Base-by-base conservation (phyloP, 2,888 invertebrate genomes). In the Latrodectus elegans region DNA sequence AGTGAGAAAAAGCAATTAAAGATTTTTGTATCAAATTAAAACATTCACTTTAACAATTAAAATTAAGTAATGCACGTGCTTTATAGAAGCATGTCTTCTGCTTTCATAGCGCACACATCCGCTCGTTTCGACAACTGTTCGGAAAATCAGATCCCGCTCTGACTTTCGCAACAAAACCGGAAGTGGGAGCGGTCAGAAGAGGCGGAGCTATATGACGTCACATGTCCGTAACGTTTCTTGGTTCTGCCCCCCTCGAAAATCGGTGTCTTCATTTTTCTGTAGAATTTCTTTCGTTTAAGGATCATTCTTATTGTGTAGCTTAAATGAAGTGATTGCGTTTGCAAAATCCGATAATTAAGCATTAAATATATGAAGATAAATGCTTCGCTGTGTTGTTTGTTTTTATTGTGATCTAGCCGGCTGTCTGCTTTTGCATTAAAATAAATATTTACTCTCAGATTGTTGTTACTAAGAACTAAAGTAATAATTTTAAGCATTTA, bases 131-230 rank as follows among this genome's bases (percentile, higher is more conserved):
- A 53, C 82, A 49, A 82, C 82, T 82, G 82, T 55, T 70, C 67
- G 55, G 60, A 55, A 22, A 67, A 68, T 75, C 74, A 49, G 68
- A 68, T 60, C 55, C 55, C 82, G 64, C 72, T 60, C 60, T 38
- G 75, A 55, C 68, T 81, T 82, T 82, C 70, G 75, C 72, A 60
- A 14, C 67, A 64, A 51, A 72, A 84, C 74, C 78, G 84, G 84
- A 84, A 84, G 73, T 84, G 26, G 84, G 77, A 52, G 84, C 64
- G 65, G 77, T 72, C n/a, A 53, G 65, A 73, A 73, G 64, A 26
- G 84, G 84, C 51, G 77, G 84, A 55, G 84, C 55, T 49, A 38
- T 51, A 38, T 78, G 84, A 84, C 77, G 78, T 73, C 26, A 49
- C 65, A 26, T 26, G n/a, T 65, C 78, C 77, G 72, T 65, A 71